phyloP scores from a whole-genome alignment of 2,113 vertebrate species.

The Cnemophilus loriae region DNA sequence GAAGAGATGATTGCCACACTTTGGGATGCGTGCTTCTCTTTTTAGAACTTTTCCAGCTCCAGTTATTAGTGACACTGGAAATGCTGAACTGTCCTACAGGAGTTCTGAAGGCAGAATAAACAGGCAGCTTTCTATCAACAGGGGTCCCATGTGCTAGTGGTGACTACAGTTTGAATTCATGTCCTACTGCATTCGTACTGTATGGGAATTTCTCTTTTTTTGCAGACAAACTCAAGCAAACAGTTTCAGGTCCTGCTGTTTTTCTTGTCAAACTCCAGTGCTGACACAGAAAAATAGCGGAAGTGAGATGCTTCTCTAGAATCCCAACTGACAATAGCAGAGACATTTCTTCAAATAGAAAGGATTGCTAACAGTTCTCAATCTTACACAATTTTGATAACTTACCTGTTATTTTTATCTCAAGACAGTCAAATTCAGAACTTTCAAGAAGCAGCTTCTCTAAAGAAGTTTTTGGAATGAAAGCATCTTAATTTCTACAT shows the following conservation, averaged over 20 bases:
- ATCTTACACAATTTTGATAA: neutral
- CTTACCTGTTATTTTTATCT: neutral
- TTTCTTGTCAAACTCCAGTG: conserved; percentile 1
- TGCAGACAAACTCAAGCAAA: neutral
- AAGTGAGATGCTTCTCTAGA: neutral
- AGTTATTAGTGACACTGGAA: neutral
- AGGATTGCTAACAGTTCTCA: neutral
- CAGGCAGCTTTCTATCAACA: neutral
- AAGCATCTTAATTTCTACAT: neutral
- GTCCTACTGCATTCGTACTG: neutral
- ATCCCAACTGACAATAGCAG: neutral
- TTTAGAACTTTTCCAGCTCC: neutral
- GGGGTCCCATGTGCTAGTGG: neutral
- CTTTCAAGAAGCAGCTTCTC: neutral
- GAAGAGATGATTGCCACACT: neutral
- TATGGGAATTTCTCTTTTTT: neutral
- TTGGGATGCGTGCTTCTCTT: neutral
- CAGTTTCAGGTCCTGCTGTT: neutral
- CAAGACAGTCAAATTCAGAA: neutral
- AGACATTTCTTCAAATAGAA: neutral
- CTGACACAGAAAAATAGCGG: conserved; percentile 19
- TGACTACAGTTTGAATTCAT: neutral
- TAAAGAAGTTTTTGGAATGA: neutral
- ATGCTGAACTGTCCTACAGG: neutral
- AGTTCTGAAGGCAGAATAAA: neutral